phyloP scores from a whole-genome alignment of 2,113 vertebrate species.

The Burhinus bistriatus region DNA sequence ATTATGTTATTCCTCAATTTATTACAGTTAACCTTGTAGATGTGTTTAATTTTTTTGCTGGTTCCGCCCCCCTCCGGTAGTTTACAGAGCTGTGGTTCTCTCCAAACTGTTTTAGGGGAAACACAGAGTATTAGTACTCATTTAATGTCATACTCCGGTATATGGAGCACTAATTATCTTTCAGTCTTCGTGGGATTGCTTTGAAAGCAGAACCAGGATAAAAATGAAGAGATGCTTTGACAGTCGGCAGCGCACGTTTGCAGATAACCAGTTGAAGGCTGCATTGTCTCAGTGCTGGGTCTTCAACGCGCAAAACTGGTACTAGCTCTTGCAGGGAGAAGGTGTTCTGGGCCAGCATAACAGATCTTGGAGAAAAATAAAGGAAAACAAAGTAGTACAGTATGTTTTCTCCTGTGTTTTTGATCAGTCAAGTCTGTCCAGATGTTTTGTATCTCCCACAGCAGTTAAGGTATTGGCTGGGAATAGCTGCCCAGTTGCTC shows the following conservation, averaged over 20 bases:
- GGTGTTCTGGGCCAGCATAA: not conserved
- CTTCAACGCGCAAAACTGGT: not conserved
- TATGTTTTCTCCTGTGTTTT: not conserved
- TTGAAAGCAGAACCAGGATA: not conserved
- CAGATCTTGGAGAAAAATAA: not conserved
- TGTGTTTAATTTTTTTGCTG: not conserved
- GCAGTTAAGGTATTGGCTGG: not conserved
- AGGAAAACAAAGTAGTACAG: not conserved
- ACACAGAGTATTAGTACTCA: accelerated
- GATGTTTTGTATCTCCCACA: not conserved
- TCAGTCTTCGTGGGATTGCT: not conserved
- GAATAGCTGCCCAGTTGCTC: not conserved
- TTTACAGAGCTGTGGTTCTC: not conserved
- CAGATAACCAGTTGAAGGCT: accelerated
- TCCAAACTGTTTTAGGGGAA: not conserved
- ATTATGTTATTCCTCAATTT: not conserved
- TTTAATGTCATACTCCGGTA: not conserved
- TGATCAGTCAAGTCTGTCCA: not conserved
- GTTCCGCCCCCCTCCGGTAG: accelerated
- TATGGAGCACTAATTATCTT: not conserved
- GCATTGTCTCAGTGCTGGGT: not conserved
- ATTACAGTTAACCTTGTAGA: not conserved
- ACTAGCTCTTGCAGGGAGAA: not conserved
- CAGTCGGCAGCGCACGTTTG: accelerated
- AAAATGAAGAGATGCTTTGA: not conserved